Evolutionary conservation across 2,888 invertebrate species (phyloP), one percentile per base, ranked within the genome.

Genomic region (Furcula furcula): DNA sequence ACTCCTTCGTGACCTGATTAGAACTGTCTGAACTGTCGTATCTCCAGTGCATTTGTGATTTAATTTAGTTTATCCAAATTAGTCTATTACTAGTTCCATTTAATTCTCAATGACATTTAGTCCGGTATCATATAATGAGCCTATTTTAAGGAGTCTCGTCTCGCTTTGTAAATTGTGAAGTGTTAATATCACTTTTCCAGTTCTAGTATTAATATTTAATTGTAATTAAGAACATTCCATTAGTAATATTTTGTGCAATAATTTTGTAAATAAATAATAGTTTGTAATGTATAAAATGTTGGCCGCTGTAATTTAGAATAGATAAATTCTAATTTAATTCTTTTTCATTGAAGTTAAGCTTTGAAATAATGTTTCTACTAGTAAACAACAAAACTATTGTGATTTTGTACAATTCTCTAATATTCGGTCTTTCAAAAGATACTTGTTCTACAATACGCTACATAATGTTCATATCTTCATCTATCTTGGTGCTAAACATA

Each of bases 31-130:
- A 45, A 40, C 27, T 52, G 43, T 55, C 34, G 41, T 57, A 62
- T 65, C 58, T 73, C 68, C 71, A 73, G 68, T 80, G 77, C 74
- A 81, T 82, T 82, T 86, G 85, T 87, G 84, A 85, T 84, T 71
- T 69, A 64, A 67, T 64, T 70, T 76, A 76, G 68, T 27, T 15
- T 11, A 7, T 83, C 74, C 76, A 80, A 83, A 80, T 74, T 63
- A 65, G 48, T 34, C 36, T 55, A 40, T 35, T 55, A 57, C 69
- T 75, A 72, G 73, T 78, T 79, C 74, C 72, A 67, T 65, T 50
- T 54, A 63, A 68, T 73, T 72, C 66, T 74, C 65, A 59, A 26
- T 13, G 7, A n/a, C n/a, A 21, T 21, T 26, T 26, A 5, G 14
- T 26, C n/a, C 14, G 14, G 14, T 14, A 7, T 2, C 14, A n/a